Conservation (phyloP, 2,797 vertebrate species). For the Harpagifer antarcticus region DNA sequence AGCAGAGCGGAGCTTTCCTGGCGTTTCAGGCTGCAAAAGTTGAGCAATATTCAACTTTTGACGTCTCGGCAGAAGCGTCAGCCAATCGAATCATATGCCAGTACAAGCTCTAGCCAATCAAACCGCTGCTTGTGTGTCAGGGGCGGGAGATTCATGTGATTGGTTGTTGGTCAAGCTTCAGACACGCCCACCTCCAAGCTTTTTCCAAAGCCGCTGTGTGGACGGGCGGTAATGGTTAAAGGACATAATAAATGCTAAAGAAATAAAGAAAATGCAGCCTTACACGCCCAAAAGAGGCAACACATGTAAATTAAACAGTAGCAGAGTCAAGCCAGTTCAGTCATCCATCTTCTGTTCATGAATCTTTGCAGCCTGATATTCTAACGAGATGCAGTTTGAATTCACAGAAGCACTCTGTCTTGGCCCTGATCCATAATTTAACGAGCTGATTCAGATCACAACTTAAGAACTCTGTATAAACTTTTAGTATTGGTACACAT, state of each 20-base stretch:
- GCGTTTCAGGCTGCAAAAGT: no score
- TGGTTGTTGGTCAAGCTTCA: no score
- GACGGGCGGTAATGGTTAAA: background rate
- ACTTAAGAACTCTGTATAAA: conserved; percentile 48
- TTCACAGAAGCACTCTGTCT: conserved; percentile 22
- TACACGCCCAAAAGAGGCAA: background rate
- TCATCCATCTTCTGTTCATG: conserved; percentile 10
- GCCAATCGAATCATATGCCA: no score
- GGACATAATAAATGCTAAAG: background rate
- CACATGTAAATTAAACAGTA: background rate
- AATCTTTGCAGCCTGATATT: conserved; percentile 19
- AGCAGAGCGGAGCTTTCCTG: no score
- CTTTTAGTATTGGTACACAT: conserved; percentile 46
- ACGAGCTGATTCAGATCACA: conserved; percentile 53
- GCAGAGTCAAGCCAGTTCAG: background rate
- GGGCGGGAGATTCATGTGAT: no score
- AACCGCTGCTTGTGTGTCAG: no score
- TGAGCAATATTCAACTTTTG: no score
- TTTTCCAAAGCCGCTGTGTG: no score
- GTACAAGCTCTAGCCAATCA: no score
- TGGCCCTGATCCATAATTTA: conserved; percentile 62
- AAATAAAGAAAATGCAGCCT: background rate
- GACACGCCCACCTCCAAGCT: no score
- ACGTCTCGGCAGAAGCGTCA: no score
- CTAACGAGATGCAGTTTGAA: conserved; percentile 35